A percentile compares a stretch with the other conserved stretches of the same genome.
Conservation (phyloP, 23 tunicate genomes). For the Diplosoma virens region DNA sequence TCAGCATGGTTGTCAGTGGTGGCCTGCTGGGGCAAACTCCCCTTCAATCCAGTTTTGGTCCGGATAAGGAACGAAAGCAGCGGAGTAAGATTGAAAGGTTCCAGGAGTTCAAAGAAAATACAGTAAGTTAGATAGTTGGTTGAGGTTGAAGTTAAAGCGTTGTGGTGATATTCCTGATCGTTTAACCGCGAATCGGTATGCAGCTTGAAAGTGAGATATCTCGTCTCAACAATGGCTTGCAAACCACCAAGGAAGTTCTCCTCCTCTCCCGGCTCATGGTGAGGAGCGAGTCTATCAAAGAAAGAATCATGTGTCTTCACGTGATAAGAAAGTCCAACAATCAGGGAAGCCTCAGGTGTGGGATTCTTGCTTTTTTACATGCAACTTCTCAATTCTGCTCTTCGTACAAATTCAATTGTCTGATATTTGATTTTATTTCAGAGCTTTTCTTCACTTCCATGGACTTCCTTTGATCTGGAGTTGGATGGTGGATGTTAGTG, state of each 20-base stretch:
- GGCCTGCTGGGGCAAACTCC: not conserved
- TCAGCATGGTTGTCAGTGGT: not conserved
- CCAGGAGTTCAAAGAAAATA: constrained; percentile 44
- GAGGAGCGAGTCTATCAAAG: constrained; percentile 54
- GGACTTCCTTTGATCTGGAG: constrained; percentile 86
- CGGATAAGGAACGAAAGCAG: constrained; percentile 2
- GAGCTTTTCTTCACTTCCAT: constrained; percentile 74
- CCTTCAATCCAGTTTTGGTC: not conserved
- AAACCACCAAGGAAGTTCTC: constrained; percentile 66
- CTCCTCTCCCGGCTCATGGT: constrained; percentile 81
- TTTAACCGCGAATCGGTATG: too few species aligned
- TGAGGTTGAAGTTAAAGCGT: not conserved
- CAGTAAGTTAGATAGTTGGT: constrained; percentile 13
- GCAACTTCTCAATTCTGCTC: too few species aligned
- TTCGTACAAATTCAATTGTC: too few species aligned
- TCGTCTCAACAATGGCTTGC: constrained; percentile 51
- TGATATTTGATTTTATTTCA: too few species aligned
- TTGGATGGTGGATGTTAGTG: constrained; percentile 85
- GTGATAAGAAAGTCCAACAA: constrained; percentile 61
- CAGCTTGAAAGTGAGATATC: constrained; percentile 69
- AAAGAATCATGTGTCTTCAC: constrained; percentile 62
- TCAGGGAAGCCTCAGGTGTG: constrained; percentile 70
- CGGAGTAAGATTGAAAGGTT: constrained; percentile 42
- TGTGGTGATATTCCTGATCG: not conserved
- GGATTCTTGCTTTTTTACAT: too few species aligned